These are phyloP conservation scores for Diphyllodes magnificus DNA, from an alignment of 2,113 vertebrate genomes.

Conservation along the genomic window DNA sequence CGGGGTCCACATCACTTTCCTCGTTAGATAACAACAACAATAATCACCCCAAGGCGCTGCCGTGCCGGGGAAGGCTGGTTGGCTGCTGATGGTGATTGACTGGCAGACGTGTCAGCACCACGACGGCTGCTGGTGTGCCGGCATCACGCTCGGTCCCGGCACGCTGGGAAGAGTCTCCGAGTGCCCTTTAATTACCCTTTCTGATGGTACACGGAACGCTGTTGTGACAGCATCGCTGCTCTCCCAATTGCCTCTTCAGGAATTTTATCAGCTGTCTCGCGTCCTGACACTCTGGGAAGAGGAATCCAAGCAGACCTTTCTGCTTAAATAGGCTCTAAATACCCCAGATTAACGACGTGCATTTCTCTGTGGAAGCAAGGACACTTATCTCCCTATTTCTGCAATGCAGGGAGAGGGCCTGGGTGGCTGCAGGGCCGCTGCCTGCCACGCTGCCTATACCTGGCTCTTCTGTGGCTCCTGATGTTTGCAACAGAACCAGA, in stretches of 20 bases:
- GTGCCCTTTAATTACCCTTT: slow-evolving; percentile 65
- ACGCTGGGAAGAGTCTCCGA: not conserved
- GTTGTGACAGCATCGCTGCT: slow-evolving; percentile 49
- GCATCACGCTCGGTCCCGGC: not conserved
- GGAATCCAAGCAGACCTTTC: slow-evolving; percentile 29
- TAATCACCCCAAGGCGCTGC: not conserved
- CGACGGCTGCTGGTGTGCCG: not conserved
- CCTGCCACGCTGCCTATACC: accelerated
- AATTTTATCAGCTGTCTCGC: slow-evolving; percentile 44
- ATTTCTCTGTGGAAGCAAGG: not conserved
- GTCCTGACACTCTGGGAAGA: not conserved
- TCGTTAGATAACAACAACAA: accelerated
- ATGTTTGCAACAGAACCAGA: not conserved
- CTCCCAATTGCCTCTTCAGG: slow-evolving; percentile 47
- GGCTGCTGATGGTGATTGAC: not conserved
- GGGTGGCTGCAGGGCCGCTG: accelerated
- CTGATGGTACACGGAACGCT: slow-evolving; percentile 7
- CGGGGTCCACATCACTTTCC: not conserved
- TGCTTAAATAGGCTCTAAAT: slow-evolving; percentile 51
- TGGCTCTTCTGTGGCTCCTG: not conserved
- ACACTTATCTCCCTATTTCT: not conserved
- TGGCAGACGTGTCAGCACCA: not conserved
- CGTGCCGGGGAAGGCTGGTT: not conserved
- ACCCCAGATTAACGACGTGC: not conserved
- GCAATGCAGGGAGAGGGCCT: not conserved